Conservation (phyloP, 92 coral and sea anemone genomes). For the Nematostella vectensis region DNA sequence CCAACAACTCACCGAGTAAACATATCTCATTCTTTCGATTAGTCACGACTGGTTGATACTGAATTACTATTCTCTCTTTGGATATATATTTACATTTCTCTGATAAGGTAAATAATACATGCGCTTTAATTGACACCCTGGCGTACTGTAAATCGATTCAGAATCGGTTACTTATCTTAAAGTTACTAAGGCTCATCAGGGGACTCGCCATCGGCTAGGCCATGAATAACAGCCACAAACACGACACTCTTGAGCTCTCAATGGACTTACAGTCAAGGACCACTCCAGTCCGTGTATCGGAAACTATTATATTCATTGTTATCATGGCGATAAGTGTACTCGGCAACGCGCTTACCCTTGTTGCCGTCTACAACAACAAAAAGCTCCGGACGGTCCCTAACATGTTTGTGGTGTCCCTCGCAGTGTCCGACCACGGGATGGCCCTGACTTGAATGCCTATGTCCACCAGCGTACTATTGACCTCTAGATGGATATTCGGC, state of each 20-base stretch:
- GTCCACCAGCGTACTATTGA: constrained; percentile 11
- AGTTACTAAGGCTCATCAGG: no score
- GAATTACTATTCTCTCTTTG: no score
- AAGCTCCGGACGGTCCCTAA: constrained; percentile 34
- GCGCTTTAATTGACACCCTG: no score
- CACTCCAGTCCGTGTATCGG: not conserved
- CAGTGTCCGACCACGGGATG: constrained; percentile 44
- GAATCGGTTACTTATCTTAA: no score
- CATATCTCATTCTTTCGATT: no score
- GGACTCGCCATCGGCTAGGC: no score
- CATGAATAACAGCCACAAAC: no score
- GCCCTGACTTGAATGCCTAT: constrained; percentile 35
- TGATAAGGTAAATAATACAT: no score
- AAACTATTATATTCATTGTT: constrained; percentile 1
- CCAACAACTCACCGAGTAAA: no score
- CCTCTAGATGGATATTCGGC: constrained; percentile 37
- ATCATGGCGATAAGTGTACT: constrained; percentile 1
- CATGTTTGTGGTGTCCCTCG: constrained; percentile 42
- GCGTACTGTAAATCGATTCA: no score
- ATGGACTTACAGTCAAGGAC: constrained; percentile 5
- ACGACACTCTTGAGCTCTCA: constrained; percentile 4
- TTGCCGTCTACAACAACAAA: constrained; percentile 18
- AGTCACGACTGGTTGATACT: no score
- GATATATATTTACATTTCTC: no score
- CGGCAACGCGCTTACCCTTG: constrained; percentile 37